Base-by-base conservation (phyloP, 2,888 invertebrate species). In the Schizaphis graminum region DNA sequence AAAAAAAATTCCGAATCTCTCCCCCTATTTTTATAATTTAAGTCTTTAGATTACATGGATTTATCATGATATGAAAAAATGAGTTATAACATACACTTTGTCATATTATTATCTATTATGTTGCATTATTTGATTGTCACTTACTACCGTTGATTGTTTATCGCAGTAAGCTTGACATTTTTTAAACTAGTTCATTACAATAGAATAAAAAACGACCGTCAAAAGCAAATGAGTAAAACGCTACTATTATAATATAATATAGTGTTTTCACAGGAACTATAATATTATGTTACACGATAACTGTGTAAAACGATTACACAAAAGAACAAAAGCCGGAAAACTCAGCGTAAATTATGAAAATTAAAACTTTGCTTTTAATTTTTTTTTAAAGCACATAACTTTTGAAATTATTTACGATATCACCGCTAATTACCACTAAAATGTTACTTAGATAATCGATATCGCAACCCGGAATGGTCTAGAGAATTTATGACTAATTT, bases 391-490 rank as follows among this genome's bases (percentile, higher is more conserved):
- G 35, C 21, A 7, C 3, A 21, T 16, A 77, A 77, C 77, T 77
- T 77, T 77, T 77, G 16, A 77, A 77, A 77, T 77, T 77, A 77
- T 77, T 77, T 44, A 86, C 86, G 86, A 28, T 86, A 86, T 44
- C 47, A 28, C 28, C 86, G 2, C 86, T 86, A 86, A 86, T 86
- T 86, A 86, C 86, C 86, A 28, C 86, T 26, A 86, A 86, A 86
- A 49, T 77, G 77, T 77, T 77, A 77, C 21, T 77, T 11, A 77
- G 35, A 77, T 77, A 77, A 77, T 77, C 77, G 35, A 77, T 77
- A 77, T 21, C 21, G 21, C 21, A 8, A 16, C 21, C 35, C 35
- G 77, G 35, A 77, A 77, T 0, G 16, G 21, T 35, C 77, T 77
- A 7, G 77, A 35, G 77, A 77, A 77, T 77, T 77, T 77, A 77